Base-by-base conservation (phyloP, 2,113 vertebrate genomes). In the Chaenocephalus aceratus region DNA sequence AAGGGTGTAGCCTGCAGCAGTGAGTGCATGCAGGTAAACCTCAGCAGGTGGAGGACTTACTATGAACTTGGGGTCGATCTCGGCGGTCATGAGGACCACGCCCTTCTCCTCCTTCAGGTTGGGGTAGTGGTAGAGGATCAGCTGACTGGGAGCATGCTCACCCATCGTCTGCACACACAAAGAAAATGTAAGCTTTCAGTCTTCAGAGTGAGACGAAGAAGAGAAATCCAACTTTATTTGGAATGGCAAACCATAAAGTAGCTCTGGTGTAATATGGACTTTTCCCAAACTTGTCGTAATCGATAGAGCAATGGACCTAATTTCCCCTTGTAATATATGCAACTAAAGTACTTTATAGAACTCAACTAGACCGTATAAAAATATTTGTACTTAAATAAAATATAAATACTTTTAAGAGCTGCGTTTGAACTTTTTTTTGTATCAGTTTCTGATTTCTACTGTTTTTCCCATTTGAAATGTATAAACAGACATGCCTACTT, bases 41-140 rank as follows among this genome's bases (percentile, higher is more conserved):
- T 41, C 7, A 41, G 36, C 36, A 41, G 1, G 41, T 51, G 15
- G 48, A 8, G 10, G n/a, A 90, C 94, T 96, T 93, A 99, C 98
- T 83, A 99, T 92, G 86, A 97, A 97, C 62, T 94, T 97, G 46
- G 94, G 88, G 88, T 99, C 97, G 94, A 95, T 95, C 92, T 99
- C 97, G 41, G 97, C 97, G 9, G 96, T 97, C 97, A 99, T 97
- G 54, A 99, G 95, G 36, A 99, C 96, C 16, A 99, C 89, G n/a
- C 95, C 97, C 86, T 98, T 99, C 77, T 96, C 94, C 80, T 97
- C 90, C 90, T 96, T 96, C 77, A 99, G 95, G 53, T 99, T 97
- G 5, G 95, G 91, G 85, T 96, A 99, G 88, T 99, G 97, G 93
- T 98, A 97, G 72, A 99, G 93, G 86, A 99, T 91, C 89, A 99